Base-by-base conservation (phyloP, 2,888 invertebrate genomes). In the Meiosimyza decipiens region DNA sequence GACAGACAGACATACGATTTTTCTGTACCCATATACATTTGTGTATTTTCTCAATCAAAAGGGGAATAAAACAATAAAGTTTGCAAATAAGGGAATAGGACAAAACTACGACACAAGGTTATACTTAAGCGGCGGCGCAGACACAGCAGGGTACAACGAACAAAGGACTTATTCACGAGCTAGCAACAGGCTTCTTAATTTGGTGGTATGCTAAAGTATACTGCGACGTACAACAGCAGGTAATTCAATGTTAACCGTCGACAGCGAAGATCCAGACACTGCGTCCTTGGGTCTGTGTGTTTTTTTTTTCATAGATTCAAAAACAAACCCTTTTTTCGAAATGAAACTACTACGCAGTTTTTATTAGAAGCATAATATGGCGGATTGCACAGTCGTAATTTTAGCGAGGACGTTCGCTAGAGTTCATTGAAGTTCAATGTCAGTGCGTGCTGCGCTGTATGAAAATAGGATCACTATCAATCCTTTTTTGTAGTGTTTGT, bases 101-200 rank as follows among this genome's bases (percentile, higher is more conserved):
- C 83, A 84, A 83, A 7, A 83, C 83, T 83, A 80, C 84, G 82
- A 81, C 80, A 80, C 83, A 83, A 83, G 83, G 83, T 82, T 84
- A 76, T 55, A 52, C 22, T 22, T 5, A 63, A n/a, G n/a, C 28
- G 78, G 69, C 54, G 12, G 54, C 54, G 12, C 55, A 55, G 55
- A 22, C 22, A 55, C 40, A 9, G 9, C 40, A 40, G 40, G 40
- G 40, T 40, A 40, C 40, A 40, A 2, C 2, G 40, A 40, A 40
- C 40, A 40, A 40, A 40, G 40, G 40, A 40, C 40, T 9, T 40
- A 9, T 9, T 40, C 6, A 40, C 9, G 9, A 40, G 40, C 72
- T 28, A 74, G 40, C 73, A 74, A 78, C 75, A 71, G 73, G 73
- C 64, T 49, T 76, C 80, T 77, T 82, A 82, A 82, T 81, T 81